These are phyloP conservation scores for Halictus rubicundus DNA, from an alignment of 1,140 invertebrate species.

Conservation along the genomic window DNA sequence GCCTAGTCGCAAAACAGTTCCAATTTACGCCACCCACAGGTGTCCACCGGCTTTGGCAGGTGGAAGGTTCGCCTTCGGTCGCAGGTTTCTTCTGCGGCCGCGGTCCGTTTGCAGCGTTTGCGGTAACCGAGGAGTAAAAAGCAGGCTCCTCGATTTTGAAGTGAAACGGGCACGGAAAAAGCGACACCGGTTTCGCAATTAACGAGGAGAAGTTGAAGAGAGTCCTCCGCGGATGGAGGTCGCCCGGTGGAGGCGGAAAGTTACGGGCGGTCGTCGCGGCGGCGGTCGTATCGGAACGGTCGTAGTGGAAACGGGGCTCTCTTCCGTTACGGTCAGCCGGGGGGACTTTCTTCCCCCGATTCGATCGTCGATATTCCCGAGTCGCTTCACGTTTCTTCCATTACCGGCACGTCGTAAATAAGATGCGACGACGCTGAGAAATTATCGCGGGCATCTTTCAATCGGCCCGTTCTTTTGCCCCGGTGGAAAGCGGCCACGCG, in stretches of 20 bases:
- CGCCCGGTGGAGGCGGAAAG: slow-evolving; percentile 37
- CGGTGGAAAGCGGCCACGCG: slow-evolving; percentile 47
- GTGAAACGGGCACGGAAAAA: background rate
- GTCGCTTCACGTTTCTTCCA: slow-evolving; percentile 72
- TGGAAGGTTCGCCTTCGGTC: background rate
- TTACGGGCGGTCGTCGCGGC: slow-evolving; percentile 10
- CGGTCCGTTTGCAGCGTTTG: no score
- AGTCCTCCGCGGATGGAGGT: background rate
- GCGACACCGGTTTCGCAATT: background rate
- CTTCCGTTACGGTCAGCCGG: slow-evolving; percentile 25
- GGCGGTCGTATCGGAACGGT: background rate
- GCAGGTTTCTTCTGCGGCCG: background rate
- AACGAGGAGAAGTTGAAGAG: background rate
- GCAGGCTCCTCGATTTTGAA: background rate
- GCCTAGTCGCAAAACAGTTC: no score
- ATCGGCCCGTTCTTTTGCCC: slow-evolving; percentile 47
- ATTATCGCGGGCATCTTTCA: slow-evolving; percentile 63
- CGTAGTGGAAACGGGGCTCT: slow-evolving; percentile 33
- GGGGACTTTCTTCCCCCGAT: slow-evolving; percentile 53
- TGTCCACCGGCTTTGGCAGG: no score
- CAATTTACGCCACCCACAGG: no score
- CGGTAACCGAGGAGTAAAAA: background rate
- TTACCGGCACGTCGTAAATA: slow-evolving; percentile 72
- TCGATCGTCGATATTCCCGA: slow-evolving; percentile 69
- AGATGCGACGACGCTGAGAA: slow-evolving; percentile 65